Percentiles rank a stretch among this genome's conserved stretches.
Evolutionary conservation across 2,888 invertebrate genomes (phyloP).

Genomic region (Nesidiocoris tenuis): DNA sequence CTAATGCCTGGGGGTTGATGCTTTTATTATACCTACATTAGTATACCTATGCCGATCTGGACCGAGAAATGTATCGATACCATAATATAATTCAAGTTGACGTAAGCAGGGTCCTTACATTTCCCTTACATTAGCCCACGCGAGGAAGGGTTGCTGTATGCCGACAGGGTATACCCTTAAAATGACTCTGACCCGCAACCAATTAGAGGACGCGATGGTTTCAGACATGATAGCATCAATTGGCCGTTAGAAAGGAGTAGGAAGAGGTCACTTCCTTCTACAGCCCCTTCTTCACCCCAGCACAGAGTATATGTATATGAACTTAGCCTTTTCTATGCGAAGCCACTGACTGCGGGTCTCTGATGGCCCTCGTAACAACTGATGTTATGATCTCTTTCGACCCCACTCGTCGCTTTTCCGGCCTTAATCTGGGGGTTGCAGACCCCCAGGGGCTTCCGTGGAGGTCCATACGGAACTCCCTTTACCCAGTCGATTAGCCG

Average conservation of each 20-base stretch:
- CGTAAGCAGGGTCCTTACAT: not conserved
- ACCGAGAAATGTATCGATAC: too few species aligned
- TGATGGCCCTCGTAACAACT: not conserved
- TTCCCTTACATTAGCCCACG: not conserved
- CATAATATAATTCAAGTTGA: too few species aligned
- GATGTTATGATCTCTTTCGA: not conserved
- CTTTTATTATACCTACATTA: too few species aligned
- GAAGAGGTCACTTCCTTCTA: not conserved
- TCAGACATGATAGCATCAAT: not conserved
- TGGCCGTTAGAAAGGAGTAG: not conserved
- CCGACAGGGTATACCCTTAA: not conserved
- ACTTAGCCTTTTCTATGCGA: not conserved
- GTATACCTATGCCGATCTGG: too few species aligned
- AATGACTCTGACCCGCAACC: not conserved
- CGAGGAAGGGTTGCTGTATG: too few species aligned
- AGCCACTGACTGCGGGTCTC: not conserved
- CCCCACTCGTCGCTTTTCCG: not conserved
- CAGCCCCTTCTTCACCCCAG: too few species aligned
- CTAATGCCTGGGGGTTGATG: too few species aligned
- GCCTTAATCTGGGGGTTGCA: not conserved
- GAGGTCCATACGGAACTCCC: too few species aligned
- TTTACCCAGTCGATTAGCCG: not conserved
- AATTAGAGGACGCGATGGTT: not conserved
- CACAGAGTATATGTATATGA: not conserved
- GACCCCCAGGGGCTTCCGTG: not conserved